Conservation (phyloP, 2,888 invertebrate genomes). For the Tetrapedia diversipes region DNA sequence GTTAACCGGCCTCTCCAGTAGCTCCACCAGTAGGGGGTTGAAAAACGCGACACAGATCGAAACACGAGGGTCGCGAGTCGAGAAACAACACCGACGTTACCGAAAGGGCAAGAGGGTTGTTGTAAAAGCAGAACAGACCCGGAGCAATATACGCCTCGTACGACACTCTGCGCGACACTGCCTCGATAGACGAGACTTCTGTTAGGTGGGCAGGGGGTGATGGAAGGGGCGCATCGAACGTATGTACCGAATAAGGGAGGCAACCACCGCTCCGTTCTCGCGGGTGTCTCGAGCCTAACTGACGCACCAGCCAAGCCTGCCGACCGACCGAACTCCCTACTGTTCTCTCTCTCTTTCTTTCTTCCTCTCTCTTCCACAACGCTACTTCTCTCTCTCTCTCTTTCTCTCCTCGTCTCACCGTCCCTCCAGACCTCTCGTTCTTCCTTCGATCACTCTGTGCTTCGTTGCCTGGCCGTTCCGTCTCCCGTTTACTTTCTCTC, state of each 20-base stretch:
- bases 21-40: background rate
- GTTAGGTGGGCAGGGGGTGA: slow-evolving; percentile 54
- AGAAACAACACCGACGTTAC: background rate
- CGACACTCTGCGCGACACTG: slow-evolving; percentile 68
- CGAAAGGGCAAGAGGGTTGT: too few species aligned
- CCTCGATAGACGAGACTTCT: slow-evolving; percentile 46
- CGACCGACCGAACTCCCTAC: slow-evolving; percentile 55
- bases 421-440: slow-evolving; percentile 13
- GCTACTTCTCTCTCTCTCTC: background rate
- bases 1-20: slow-evolving; percentile 3
- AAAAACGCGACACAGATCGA: slow-evolving; percentile 41
- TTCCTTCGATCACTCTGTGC: slow-evolving; percentile 32
- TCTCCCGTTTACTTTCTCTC: background rate
- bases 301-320: slow-evolving; percentile 71
- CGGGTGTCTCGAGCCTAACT: slow-evolving; percentile 80
- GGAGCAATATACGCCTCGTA: slow-evolving; percentile 45
- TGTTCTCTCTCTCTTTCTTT: slow-evolving; percentile 22
- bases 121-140: background rate
- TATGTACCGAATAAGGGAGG: slow-evolving; percentile 63
- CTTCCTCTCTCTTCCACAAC: slow-evolving; percentile 5
- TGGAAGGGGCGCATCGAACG: slow-evolving; percentile 64
- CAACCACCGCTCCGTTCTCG: slow-evolving; percentile 69
- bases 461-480: background rate
- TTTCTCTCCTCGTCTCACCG: slow-evolving; percentile 8
- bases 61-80: slow-evolving; percentile 33